Evolutionary conservation across 1,140 invertebrate species (phyloP), one percentile per base, ranked within the genome.

Genomic region (fruit fly (Drosophila melanogaster)): DNA sequence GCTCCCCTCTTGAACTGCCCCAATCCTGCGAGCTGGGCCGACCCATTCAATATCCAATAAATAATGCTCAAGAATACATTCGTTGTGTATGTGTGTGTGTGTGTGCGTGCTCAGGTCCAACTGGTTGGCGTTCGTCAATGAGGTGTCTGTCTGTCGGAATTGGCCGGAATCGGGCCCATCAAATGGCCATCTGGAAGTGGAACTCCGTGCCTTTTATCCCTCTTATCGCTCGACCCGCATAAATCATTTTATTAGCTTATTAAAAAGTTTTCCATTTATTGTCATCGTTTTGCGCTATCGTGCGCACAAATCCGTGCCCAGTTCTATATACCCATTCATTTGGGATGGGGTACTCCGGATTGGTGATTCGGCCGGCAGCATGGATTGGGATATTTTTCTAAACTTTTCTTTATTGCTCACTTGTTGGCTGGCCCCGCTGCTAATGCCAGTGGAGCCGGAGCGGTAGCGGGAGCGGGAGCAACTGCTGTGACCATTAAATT

Each of bases 181-280:
- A 79, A 84, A 81, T 75, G 61, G 69, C 73, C 74, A 59, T 50
- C 19, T 44, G 10, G 8, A 26, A n/a, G 19, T 47, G 49, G 30
- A 33, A 26, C 61, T 46, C 26, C 49, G 43, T 53, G 57, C 58
- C 43, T 70, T 74, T 65, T 59, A 19, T 66, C 49, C 66, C 67
- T 53, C 67, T 47, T 22, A 22, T 22, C 19, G 71, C 11, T 35
- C 49, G 65, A 79, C 81, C 76, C 60, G 75, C 64, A 91, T 91
- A 91, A 91, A 91, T 91, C 90, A 91, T 87, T 91, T 90, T 91
- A 91, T 84, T 86, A 84, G 85, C 85, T 90, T 91, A 91, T 87
- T 90, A 91, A 91, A 91, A 91, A 91, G 79, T 91, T 91, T 91
- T 91, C 79, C 90, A 91, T 91, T 91, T 90, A 91, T 91, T 91